phyloP scores from a whole-genome alignment of 2,888 invertebrate species.

The Folsomia candida region DNA sequence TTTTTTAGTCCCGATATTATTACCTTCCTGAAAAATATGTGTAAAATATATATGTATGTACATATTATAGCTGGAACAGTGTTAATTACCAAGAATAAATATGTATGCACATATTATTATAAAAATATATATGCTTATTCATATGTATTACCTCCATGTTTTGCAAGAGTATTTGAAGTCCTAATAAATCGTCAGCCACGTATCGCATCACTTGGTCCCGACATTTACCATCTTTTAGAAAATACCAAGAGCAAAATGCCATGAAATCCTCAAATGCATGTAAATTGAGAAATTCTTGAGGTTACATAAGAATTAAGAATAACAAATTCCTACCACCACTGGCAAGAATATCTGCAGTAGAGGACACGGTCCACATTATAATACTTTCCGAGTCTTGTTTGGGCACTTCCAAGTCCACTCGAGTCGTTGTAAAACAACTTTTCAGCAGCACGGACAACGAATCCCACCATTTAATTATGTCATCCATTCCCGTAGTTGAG shows the following conservation, averaged over 20 bases:
- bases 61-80: too few relatives aligned
- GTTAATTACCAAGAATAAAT: too few relatives aligned
- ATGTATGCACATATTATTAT: too few relatives aligned
- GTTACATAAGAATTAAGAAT: background rate
- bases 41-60: background rate
- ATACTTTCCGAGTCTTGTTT: background rate
- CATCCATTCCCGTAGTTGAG: too few relatives aligned
- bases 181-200: background rate
- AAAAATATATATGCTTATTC: too few relatives aligned
- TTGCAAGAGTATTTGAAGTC: conserved; percentile 14
- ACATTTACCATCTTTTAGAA: background rate
- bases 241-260: background rate
- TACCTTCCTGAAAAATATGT: background rate
- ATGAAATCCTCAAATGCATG: background rate
- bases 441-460: background rate
- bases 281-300: background rate
- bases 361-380: background rate
- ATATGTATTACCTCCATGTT: conserved; percentile 31
- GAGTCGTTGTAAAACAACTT: background rate
- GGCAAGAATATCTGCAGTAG: background rate
- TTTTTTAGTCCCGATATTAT: background rate
- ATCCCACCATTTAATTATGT: background rate
- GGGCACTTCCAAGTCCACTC: conserved; percentile 3
- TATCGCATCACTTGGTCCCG: background rate
- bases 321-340: background rate